Conservation (phyloP, 2,113 vertebrate species). For the Pachyramphus minor region DNA sequence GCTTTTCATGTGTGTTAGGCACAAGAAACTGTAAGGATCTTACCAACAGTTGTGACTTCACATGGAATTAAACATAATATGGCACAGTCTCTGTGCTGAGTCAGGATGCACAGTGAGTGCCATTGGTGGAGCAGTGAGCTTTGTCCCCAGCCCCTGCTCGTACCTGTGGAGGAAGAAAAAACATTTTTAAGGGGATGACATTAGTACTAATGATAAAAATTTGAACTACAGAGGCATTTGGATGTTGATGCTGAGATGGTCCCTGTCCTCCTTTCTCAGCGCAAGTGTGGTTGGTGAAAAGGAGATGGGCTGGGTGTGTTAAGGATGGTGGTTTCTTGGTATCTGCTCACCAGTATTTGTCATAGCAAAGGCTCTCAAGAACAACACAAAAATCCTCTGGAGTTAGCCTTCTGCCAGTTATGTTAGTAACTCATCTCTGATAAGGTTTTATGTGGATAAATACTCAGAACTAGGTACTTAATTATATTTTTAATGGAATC, state of each 20-base stretch:
- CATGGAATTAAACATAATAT: background rate
- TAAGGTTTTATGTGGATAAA: background rate
- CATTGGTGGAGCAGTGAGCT: background rate
- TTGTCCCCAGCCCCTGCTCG: background rate
- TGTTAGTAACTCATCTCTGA: background rate
- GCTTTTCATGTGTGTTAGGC: background rate
- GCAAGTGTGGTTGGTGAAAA: background rate
- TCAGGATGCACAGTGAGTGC: background rate
- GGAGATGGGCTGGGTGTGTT: background rate
- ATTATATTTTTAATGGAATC: background rate
- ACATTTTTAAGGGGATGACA: background rate
- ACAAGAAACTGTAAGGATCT: background rate
- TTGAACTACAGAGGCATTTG: background rate
- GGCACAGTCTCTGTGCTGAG: background rate
- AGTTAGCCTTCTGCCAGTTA: background rate
- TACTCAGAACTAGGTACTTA: background rate
- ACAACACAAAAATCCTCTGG: background rate
- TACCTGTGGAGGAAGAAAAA: background rate
- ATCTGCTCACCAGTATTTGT: background rate
- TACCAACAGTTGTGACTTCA: fast-evolving
- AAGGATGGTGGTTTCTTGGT: background rate
- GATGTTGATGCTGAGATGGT: background rate
- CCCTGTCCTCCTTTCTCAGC: background rate
- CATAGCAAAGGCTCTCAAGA: background rate
- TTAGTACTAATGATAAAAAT: background rate